Base-by-base conservation (phyloP, 2,797 vertebrate genomes). In the Lacerta agilis region DNA sequence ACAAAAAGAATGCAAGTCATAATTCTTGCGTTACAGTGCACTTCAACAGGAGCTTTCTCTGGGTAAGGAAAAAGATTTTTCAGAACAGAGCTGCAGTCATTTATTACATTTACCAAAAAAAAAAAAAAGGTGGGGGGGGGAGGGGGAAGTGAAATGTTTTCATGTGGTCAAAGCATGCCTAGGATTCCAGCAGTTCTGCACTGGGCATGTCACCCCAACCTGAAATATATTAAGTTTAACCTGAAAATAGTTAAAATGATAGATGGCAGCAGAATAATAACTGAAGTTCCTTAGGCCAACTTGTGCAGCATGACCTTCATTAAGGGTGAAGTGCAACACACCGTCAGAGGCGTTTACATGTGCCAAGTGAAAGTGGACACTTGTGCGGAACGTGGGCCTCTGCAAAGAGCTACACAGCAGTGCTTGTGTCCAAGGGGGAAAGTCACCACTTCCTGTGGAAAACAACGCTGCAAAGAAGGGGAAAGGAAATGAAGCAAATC, bases 191-290 rank as follows among this genome's bases (percentile, higher is more conserved):
- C 2, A 33, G 83, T 79, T 83, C 23, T 77, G 15, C 8, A 80
- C 41, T 27, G 72, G 76, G 41, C 64, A 20, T 81, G 61, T 71
- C 27, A 85, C 41, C 55, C n/a, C 20, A 69, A 84, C 76, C 45
- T 61, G 36, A 87, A 90, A 90, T 45, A 76, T 88, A 66, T 77
- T 79, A 89, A 64, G 58, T 87, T 91, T 82, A 92, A 92, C 79
- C 43, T 78, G 87, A 92, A 94, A 93, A 85, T 76, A 82, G 90
- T 91, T 93, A 84, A 94, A 94, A 91, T 83, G 0, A 90, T 89
- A 82, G 67, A 93, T 79, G 55, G 43, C 82, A 87, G 87, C 76
- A 90, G 84, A 93, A 91, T 88, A 92, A 88, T 87, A 90, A 76
- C 55, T 58, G n/a, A 83, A 27, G 86, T 92, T 92, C 86, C 66